Evolutionary conservation across 2,797 vertebrate genomes (phyloP).

Genomic region (Percopsis omiscomaycus): DNA sequence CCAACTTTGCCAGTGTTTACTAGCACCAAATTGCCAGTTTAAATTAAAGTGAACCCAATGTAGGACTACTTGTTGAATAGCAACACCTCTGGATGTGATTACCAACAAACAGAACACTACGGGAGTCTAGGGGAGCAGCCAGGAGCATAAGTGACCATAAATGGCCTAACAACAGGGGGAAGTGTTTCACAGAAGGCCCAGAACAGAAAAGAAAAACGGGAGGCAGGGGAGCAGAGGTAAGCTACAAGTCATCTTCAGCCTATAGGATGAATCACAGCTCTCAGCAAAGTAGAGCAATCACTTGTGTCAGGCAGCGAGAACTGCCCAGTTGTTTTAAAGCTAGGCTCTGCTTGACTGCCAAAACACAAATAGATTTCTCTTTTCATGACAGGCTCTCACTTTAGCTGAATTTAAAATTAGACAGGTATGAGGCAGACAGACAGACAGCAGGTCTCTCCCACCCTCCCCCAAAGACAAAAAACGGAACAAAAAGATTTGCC

Average conservation of each 20-base stretch:
- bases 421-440: constrained; percentile 15
- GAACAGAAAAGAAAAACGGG: background rate
- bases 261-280: constrained; percentile 72
- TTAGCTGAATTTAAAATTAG: constrained; percentile 42
- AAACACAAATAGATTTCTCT: constrained; percentile 49
- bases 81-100: too few species aligned
- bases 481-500: background rate
- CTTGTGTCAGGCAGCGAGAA: constrained; percentile 68
- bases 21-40: too few species aligned
- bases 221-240: constrained; percentile 19
- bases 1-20: too few species aligned
- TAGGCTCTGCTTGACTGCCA: constrained; percentile 57
- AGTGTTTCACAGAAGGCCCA: background rate
- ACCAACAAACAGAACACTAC: too few species aligned
- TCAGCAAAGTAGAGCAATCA: constrained; percentile 69
- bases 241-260: constrained; percentile 62
- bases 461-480: background rate
- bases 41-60: too few species aligned
- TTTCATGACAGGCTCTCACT: constrained; percentile 42
- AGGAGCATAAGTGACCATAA: too few species aligned
- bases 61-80: too few species aligned
- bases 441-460: constrained; percentile 7
- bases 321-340: constrained; percentile 67
- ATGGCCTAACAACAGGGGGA: too few species aligned
- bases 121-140: too few species aligned